Evolutionary conservation across 1,140 invertebrate species (phyloP).

Genomic region (Drosophila erecta): DNA sequence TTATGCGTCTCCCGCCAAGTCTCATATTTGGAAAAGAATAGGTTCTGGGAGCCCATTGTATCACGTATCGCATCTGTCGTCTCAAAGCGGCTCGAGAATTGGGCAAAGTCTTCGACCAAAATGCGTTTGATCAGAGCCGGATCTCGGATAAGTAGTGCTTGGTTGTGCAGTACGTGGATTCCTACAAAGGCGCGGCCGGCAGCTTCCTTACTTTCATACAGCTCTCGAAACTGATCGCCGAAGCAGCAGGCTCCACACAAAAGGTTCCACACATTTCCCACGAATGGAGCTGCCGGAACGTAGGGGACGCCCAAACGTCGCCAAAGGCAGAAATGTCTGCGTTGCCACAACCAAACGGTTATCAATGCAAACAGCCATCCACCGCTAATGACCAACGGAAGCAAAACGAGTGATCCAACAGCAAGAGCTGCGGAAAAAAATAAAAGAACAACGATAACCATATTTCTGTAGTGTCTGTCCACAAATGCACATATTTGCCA

Average conservation of each 20-base stretch:
- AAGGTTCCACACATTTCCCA: conserved; percentile 68
- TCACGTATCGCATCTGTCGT: conserved; percentile 61
- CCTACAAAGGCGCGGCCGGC: conserved; percentile 71
- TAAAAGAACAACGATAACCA: conserved; percentile 5
- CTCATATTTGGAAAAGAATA: conserved; percentile 71
- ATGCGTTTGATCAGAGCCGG: conserved; percentile 86
- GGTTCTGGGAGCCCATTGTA: conserved; percentile 67
- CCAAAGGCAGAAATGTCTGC: conserved; percentile 53
- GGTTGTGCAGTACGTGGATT: conserved; percentile 84
- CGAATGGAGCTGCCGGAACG: conserved; percentile 53
- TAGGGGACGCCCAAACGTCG: conserved; percentile 38
- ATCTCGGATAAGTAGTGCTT: conserved; percentile 85
- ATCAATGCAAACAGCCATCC: conserved; percentile 2
- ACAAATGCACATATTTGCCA: conserved; percentile 4
- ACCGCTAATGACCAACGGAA: background rate
- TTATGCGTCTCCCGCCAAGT: conserved; percentile 70
- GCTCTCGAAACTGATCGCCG: conserved; percentile 58
- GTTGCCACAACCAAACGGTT: conserved; percentile 57
- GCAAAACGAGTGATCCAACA: background rate
- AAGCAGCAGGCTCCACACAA: conserved; percentile 60
- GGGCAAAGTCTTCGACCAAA: conserved; percentile 85
- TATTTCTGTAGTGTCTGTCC: conserved; percentile 5
- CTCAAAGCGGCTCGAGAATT: conserved; percentile 72
- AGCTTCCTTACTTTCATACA: conserved; percentile 41
- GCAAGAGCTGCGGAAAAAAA: conserved; percentile 1